These are phyloP conservation scores for Drosophila meridiana DNA, from an alignment of 2,888 invertebrate species.

Conservation along the genomic window DNA sequence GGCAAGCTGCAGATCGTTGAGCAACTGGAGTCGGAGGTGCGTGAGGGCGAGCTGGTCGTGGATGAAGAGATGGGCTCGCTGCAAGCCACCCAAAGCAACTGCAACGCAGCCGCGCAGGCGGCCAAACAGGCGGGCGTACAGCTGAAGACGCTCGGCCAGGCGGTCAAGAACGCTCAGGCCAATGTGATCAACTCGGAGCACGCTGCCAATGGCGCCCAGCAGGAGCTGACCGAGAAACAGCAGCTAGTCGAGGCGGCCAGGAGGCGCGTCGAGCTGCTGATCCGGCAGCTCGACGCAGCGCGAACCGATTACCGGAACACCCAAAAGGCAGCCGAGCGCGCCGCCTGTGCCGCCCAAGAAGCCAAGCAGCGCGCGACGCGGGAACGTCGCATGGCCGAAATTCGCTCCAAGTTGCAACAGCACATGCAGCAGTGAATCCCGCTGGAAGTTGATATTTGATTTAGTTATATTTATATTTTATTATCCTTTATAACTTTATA, in stretches of 20 bases:
- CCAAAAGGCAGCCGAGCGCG: constrained; percentile 89
- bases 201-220: constrained; percentile 87
- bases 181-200: constrained; percentile 88
- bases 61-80: constrained; percentile 88
- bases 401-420: constrained; percentile 25
- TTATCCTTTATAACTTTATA: neutral
- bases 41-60: constrained; percentile 88
- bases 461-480: neutral
- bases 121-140: constrained; percentile 88
- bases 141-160: constrained; percentile 85
- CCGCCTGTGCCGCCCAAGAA: constrained; percentile 89
- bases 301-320: constrained; percentile 88
- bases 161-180: constrained; percentile 86
- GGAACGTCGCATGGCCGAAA: constrained; percentile 51
- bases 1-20: constrained; percentile 90
- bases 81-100: constrained; percentile 88
- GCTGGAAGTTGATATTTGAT: neutral
- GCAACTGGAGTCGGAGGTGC: constrained; percentile 89
- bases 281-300: constrained; percentile 88
- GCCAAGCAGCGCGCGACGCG: constrained; percentile 85
- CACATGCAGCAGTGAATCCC: neutral
- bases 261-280: constrained; percentile 88
- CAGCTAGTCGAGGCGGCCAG: constrained; percentile 89
- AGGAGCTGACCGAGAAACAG: constrained; percentile 88
- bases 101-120: constrained; percentile 88